Evolutionary conservation across 1,140 invertebrate species (phyloP).

Genomic region (Bradynema listronoti): DNA sequence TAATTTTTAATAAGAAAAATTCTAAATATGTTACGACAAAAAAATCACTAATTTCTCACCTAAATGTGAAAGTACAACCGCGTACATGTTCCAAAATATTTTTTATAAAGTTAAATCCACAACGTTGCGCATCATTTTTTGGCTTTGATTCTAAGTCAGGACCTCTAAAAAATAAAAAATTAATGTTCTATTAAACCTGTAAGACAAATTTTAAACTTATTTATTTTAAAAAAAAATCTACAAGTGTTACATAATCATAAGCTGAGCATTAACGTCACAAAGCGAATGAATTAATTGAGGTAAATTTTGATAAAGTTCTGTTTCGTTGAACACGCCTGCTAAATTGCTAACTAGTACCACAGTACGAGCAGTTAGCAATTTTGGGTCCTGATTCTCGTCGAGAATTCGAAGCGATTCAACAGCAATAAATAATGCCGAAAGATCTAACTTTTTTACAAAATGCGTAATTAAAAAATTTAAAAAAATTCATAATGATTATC

Average conservation of each 20-base stretch:
- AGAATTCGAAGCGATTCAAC: conserved; percentile 27
- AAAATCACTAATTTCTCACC: too few relatives aligned
- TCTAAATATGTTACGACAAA: background rate
- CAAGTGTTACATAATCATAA: conserved; percentile 19
- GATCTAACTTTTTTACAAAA: conserved; percentile 9
- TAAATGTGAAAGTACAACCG: conserved; percentile 21
- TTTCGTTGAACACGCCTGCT: conserved; percentile 8
- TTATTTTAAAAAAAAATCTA: background rate
- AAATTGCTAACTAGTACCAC: conserved; percentile 27
- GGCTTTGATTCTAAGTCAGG: conserved; percentile 15
- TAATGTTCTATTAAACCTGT: too few relatives aligned
- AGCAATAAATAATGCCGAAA: conserved; percentile 26
- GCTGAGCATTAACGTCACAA: conserved; percentile 14
- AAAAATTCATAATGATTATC: background rate
- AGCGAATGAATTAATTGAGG: conserved; percentile 1
- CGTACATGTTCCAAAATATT: conserved; percentile 10
- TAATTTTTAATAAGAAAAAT: background rate
- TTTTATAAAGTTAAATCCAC: conserved; percentile 22
- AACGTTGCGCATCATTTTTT: conserved; percentile 13
- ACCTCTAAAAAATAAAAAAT: conserved; percentile 23
- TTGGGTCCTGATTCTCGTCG: background rate
- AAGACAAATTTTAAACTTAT: conserved; percentile 10
- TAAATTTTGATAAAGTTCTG: background rate
- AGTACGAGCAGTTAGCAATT: conserved; percentile 13
- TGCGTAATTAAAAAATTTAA: background rate